Percentiles rank a stretch among this genome's conserved stretches.
These are phyloP conservation scores for Acanthurus tractus DNA, from an alignment of 2,797 vertebrate genomes.

Conservation along the genomic window DNA sequence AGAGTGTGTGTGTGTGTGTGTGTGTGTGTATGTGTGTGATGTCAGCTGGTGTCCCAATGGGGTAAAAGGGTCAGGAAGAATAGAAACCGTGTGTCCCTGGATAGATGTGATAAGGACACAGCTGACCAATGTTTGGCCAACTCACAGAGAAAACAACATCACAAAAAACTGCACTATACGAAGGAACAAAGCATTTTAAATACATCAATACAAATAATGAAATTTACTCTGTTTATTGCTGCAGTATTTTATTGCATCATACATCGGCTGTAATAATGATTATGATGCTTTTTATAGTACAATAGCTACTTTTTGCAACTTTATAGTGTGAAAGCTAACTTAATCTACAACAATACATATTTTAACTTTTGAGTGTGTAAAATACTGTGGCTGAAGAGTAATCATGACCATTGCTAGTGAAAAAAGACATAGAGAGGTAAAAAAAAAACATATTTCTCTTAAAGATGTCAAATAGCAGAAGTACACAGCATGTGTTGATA, in stretches of 20 bases:
- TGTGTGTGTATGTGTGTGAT: constrained; percentile 39
- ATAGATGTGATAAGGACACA: constrained; percentile 63
- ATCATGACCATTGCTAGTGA: too few relatives aligned
- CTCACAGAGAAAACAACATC: constrained; percentile 1
- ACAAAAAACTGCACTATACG: not conserved
- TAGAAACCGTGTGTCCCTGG: constrained; percentile 46
- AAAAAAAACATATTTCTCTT: not conserved
- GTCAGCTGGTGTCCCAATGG: constrained; percentile 75
- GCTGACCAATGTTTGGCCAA: constrained; percentile 32
- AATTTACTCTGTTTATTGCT: too few relatives aligned
- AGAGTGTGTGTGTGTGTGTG: constrained; percentile 44
- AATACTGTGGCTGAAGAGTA: too few relatives aligned
- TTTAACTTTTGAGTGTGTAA: too few relatives aligned
- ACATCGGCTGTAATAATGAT: too few relatives aligned
- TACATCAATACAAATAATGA: not conserved
- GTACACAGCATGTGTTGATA: too few relatives aligned
- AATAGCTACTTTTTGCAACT: too few relatives aligned
- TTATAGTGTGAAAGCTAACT: too few relatives aligned
- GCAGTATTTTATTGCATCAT: too few relatives aligned
- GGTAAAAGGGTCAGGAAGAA: constrained; percentile 41
- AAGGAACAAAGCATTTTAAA: not conserved
- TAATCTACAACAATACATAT: too few relatives aligned
- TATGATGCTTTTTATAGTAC: too few relatives aligned
- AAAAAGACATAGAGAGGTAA: too few relatives aligned
- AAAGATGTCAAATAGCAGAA: not conserved